Evolutionary conservation across 2,888 invertebrate genomes (phyloP), one percentile per base, ranked within the genome.

Genomic region (Eilema sororculum): DNA sequence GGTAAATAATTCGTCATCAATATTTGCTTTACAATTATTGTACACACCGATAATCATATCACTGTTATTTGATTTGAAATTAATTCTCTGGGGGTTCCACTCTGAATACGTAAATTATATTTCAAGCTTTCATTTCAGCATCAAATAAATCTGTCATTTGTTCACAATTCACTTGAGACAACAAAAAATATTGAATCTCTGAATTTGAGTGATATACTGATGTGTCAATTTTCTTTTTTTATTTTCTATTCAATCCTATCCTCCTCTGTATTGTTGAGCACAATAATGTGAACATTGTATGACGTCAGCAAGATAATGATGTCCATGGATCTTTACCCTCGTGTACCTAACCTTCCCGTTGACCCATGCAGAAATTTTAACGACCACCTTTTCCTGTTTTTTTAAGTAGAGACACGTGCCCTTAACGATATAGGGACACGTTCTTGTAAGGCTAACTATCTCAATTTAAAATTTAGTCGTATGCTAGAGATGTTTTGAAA

Each of bases 311-410:
- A 71, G 73, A 78, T 81, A 84, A 84, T 71, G 82, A 83, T 81
- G 79, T 75, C 77, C 65, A 75, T 72, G 68, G 75, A 75, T 75
- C 75, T 73, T 74, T 78, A 82, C 80, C 83, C 78, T 80, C 77
- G 67, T 70, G 46, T 75, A 62, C 70, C 56, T 67, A 78, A 76
- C 73, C 76, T 76, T 81, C 22, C 25, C 65, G 83, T 76, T 82
- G 84, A 83, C 84, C 83, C 84, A 78, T 76, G 82, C 82, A 82
- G 78, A 82, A 83, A 82, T 82, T 83, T 83, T 83, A 83, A 83
- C 77, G 82, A 83, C 72, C 79, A 79, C 69, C 75, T 83, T 74
- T 75, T 68, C 72, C 72, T 73, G 68, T 81, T 82, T 79, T 81
- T 78, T 71, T 68, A 58, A 72, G 67, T 58, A 58, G 73, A 64